Conservation (phyloP, 2,113 vertebrate genomes). For the Dromiciops gliroides region DNA sequence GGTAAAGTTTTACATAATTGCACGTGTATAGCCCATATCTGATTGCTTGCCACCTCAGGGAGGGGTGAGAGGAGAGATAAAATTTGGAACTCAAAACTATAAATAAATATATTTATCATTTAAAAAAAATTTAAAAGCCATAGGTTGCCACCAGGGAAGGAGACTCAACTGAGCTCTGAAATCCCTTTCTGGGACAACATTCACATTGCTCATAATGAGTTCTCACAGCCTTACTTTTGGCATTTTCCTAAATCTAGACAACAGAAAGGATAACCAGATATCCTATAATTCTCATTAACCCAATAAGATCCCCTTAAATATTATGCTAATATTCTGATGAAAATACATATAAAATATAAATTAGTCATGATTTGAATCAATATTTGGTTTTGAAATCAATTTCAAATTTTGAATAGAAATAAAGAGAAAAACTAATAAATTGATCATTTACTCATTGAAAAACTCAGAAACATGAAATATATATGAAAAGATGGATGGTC, state of each 20-base stretch:
- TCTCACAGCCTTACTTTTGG: neutral
- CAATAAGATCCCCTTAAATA: neutral
- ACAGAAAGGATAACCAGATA: neutral
- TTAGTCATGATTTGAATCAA: neutral
- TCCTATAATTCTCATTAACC: neutral
- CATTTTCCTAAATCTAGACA: neutral
- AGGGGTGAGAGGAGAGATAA: too few species aligned
- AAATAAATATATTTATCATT: too few species aligned
- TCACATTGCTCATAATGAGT: neutral
- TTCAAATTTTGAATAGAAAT: conserved; percentile 16
- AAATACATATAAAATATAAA: neutral
- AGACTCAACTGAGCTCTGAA: neutral
- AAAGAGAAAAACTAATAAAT: neutral
- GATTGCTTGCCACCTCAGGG: too few species aligned
- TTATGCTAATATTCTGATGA: neutral
- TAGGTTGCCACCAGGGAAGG: neutral
- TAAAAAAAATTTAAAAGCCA: too few species aligned
- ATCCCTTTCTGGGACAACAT: neutral
- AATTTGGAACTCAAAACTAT: too few species aligned
- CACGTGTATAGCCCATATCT: too few species aligned
- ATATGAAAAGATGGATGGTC: neutral
- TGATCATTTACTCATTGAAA: neutral
- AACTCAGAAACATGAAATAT: conserved; percentile 12
- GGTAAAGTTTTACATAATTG: too few species aligned
- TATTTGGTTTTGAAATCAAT: conserved; percentile 29